Evolutionary conservation across 2,113 vertebrate genomes (phyloP).

Genomic region (Syngnathus scovelli): DNA sequence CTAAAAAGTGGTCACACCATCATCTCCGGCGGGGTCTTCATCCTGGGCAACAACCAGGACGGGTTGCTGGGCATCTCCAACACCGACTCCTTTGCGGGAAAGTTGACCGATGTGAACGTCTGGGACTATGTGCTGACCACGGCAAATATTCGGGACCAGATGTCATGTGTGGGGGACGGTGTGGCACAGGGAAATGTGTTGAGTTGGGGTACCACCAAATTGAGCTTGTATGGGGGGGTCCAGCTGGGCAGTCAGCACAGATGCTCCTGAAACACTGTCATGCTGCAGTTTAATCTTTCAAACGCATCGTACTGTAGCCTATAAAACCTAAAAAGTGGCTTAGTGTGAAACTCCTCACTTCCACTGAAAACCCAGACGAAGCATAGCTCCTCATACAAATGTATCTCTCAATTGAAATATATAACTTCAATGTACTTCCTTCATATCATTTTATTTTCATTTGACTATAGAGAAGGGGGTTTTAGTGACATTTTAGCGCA

Average conservation of each 20-base stretch:
- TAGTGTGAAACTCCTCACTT: no score
- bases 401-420: no score
- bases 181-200: slow-evolving; percentile 66
- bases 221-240: slow-evolving; percentile 75
- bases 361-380: no score
- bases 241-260: slow-evolving; percentile 70
- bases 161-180: slow-evolving; percentile 54
- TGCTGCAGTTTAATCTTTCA: no score
- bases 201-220: slow-evolving; percentile 72
- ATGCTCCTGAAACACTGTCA: slow-evolving; percentile 59
- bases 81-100: slow-evolving; percentile 64
- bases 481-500: no score
- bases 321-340: no score
- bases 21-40: slow-evolving; percentile 55
- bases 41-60: slow-evolving; percentile 76
- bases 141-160: slow-evolving; percentile 64
- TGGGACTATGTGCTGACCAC: slow-evolving; percentile 74
- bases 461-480: no score
- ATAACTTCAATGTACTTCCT: no score
- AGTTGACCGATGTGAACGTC: slow-evolving; percentile 70
- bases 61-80: slow-evolving; percentile 70
- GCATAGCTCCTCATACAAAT: no score
- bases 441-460: no score
- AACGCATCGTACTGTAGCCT: no score
- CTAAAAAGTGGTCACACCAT: slow-evolving; percentile 60